A percentile compares a stretch with the other conserved stretches of the same genome.
These are phyloP conservation scores for Oscheius myriophilus DNA, from an alignment of 2,888 invertebrate genomes.

Conservation along the genomic window DNA sequence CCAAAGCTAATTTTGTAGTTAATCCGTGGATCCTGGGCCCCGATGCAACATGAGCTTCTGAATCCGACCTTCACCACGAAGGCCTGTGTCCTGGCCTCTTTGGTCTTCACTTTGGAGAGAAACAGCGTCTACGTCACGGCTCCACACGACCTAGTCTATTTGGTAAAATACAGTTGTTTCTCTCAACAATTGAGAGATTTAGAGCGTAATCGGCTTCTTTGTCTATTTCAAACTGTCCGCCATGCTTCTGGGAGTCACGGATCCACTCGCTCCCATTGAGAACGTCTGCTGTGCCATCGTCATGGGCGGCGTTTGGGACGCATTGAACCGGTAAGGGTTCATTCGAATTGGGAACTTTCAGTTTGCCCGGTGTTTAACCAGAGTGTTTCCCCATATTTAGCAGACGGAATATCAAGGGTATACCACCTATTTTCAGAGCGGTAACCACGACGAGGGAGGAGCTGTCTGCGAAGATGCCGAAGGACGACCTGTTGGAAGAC, in stretches of 20 bases:
- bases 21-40: slow-evolving; percentile 96
- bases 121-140: slow-evolving; percentile 95
- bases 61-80: slow-evolving; percentile 92
- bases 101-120: slow-evolving; percentile 94
- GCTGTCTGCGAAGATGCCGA: slow-evolving; percentile 30
- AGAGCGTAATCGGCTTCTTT: slow-evolving; percentile 70
- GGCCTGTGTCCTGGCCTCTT: slow-evolving; percentile 82
- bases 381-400: not conserved
- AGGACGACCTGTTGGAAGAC: slow-evolving; percentile 33
- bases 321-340: slow-evolving; percentile 77
- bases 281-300: slow-evolving; percentile 94
- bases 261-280: slow-evolving; percentile 98
- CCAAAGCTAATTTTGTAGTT: slow-evolving; percentile 75
- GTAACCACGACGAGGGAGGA: slow-evolving; percentile 45
- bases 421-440: slow-evolving; percentile 49
- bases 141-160: slow-evolving; percentile 95
- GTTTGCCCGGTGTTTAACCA: too few species aligned
- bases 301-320: slow-evolving; percentile 98
- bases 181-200: slow-evolving; percentile 25
- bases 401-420: not conserved
- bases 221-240: slow-evolving; percentile 82
- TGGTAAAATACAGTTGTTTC: slow-evolving; percentile 76
- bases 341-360: too few species aligned
- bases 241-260: slow-evolving; percentile 92
- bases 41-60: slow-evolving; percentile 96